Conservation (phyloP, 2,888 invertebrate genomes). For the Drosophila rellima region DNA sequence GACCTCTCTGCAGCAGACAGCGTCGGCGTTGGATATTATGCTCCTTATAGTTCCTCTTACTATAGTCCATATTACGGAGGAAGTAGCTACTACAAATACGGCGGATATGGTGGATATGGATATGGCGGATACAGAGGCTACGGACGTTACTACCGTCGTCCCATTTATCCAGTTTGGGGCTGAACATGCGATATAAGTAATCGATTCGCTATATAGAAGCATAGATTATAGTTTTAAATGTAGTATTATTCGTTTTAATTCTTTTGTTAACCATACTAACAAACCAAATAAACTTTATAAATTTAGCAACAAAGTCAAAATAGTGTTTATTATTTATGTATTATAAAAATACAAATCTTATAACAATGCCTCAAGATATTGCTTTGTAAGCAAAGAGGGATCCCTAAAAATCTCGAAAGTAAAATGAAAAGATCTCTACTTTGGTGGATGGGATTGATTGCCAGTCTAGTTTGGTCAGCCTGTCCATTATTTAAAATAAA, state of each 20-base stretch:
- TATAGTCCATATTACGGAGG: constrained; percentile 66
- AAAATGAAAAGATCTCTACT: no score
- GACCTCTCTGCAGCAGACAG: constrained; percentile 69
- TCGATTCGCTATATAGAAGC: background rate
- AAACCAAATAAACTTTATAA: constrained; percentile 25
- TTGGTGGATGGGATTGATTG: no score
- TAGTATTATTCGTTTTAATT: constrained; percentile 5
- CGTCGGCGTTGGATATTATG: constrained; percentile 66
- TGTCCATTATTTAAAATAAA: no score
- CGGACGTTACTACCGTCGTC: constrained; percentile 64
- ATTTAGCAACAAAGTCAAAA: constrained; percentile 6
- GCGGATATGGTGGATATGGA: constrained; percentile 62
- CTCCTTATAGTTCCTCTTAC: constrained; percentile 43
- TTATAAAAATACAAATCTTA: no score
- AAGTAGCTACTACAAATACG: constrained; percentile 61
- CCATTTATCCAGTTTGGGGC: constrained; percentile 71
- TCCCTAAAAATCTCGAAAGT: no score
- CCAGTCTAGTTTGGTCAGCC: no score
- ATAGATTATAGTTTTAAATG: constrained; percentile 16
- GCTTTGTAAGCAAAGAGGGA: no score
- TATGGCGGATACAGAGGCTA: constrained; percentile 58
- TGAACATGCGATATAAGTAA: background rate
- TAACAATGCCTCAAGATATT: no score
- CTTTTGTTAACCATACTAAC: constrained; percentile 20
- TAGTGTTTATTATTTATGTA: background rate